phyloP scores from a whole-genome alignment of 2,888 invertebrate genomes.

The Leptinotarsa juncta region DNA sequence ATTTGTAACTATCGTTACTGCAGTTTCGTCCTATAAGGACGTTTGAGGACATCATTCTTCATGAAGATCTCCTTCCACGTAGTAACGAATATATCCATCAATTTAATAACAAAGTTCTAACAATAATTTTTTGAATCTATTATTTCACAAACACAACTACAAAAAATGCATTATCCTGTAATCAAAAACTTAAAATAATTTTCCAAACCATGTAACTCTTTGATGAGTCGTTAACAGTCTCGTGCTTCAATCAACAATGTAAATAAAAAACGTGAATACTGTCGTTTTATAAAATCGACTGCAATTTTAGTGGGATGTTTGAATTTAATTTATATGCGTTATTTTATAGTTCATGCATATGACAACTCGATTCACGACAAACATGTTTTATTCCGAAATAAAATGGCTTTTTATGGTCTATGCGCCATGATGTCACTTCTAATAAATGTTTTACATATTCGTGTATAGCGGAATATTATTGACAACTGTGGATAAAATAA shows the following conservation, averaged over 20 bases:
- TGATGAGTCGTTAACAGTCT: too few relatives aligned
- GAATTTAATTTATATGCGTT: constrained; percentile 51
- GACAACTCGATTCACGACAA: constrained; percentile 46
- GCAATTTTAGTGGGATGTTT: constrained; percentile 39
- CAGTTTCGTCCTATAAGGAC: too few relatives aligned
- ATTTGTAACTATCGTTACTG: too few relatives aligned
- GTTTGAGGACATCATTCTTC: too few relatives aligned
- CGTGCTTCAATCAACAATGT: constrained; percentile 15
- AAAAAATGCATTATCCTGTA: too few relatives aligned
- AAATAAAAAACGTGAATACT: constrained; percentile 30
- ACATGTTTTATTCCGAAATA: constrained; percentile 50
- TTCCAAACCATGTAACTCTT: too few relatives aligned
- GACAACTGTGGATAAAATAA: constrained; percentile 26
- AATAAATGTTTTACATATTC: constrained; percentile 51
- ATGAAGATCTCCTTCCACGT: too few relatives aligned
- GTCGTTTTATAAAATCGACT: constrained; percentile 33
- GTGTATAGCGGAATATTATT: constrained; percentile 22
- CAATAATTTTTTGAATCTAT: too few relatives aligned
- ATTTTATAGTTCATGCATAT: constrained; percentile 50
- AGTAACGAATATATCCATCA: too few relatives aligned
- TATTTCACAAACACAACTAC: too few relatives aligned
- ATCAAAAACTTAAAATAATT: too few relatives aligned
- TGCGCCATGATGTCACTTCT: constrained; percentile 45
- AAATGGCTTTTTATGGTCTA: constrained; percentile 48
- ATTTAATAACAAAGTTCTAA: too few relatives aligned